These are phyloP conservation scores for Corythornis vintsioides DNA, from an alignment of 2,113 vertebrate genomes.

Conservation along the genomic window DNA sequence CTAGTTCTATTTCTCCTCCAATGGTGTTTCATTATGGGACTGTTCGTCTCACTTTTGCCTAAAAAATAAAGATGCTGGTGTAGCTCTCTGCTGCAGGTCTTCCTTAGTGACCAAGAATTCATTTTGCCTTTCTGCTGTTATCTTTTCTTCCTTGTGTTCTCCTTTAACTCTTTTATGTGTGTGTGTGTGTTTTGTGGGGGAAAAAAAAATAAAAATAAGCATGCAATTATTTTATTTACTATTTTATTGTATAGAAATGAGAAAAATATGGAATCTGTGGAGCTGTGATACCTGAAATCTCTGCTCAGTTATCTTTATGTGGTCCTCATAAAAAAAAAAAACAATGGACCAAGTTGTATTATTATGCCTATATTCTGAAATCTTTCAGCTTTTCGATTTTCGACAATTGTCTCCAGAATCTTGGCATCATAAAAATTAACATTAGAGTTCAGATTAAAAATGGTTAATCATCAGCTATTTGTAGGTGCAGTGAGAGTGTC, in stretches of 20 bases:
- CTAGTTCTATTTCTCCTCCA: not conserved
- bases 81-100: not conserved
- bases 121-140: not conserved
- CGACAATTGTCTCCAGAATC: not conserved
- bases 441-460: slow-evolving; percentile 50
- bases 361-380: not conserved
- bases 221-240: not conserved
- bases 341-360: not conserved
- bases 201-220: not conserved
- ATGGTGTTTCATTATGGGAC: not conserved
- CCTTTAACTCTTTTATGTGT: not conserved
- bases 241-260: not conserved
- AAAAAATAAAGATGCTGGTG: not conserved
- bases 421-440: slow-evolving; percentile 50
- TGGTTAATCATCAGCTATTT: slow-evolving; percentile 27
- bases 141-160: not conserved
- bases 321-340: not conserved
- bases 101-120: not conserved
- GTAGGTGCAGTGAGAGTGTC: not conserved
- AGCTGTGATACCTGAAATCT: not conserved
- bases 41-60: not conserved
- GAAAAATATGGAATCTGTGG: not conserved
- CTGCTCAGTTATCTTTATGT: not conserved
- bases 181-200: not conserved
- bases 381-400: not conserved